Evolutionary conservation across 2,888 invertebrate species (phyloP).

Genomic region (Tillus elongatus): DNA sequence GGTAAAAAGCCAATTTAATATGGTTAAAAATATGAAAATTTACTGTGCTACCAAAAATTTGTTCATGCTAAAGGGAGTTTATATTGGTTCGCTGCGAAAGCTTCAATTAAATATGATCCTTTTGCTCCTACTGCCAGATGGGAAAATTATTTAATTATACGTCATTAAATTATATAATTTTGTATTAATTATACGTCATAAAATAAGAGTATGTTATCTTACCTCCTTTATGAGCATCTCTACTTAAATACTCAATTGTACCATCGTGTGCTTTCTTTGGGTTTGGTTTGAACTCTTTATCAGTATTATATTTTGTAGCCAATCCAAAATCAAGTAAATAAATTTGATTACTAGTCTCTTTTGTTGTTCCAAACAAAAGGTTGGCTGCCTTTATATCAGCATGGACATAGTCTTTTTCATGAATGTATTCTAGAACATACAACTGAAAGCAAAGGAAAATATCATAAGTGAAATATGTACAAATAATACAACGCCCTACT

Average conservation of each 20-base stretch:
- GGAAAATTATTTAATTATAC: too few species aligned
- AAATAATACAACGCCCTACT: too few species aligned
- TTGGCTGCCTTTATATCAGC: conserved; percentile 96
- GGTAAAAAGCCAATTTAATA: too few species aligned
- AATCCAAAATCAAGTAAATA: conserved; percentile 93
- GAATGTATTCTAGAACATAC: conserved; percentile 87
- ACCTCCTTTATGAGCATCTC: conserved; percentile 92
- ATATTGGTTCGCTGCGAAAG: too few species aligned
- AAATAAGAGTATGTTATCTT: conserved; percentile 20
- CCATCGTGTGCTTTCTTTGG: conserved; percentile 92
- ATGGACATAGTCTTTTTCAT: conserved; percentile 82
- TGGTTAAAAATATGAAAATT: too few species aligned
- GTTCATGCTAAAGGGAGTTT: too few species aligned
- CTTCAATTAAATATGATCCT: too few species aligned
- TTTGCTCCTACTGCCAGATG: too few species aligned
- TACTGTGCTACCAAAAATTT: too few species aligned
- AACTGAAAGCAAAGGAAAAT: conserved; percentile 49
- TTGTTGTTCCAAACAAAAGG: conserved; percentile 66
- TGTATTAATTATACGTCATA: too few species aligned
- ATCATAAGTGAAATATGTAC: too few species aligned
- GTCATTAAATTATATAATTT: too few species aligned
- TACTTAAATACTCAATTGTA: conserved; percentile 91
- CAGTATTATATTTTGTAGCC: conserved; percentile 62
- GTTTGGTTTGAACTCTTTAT: conserved; percentile 75
- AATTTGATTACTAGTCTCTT: conserved; percentile 58